Base-by-base conservation (phyloP, 2,797 vertebrate genomes). In the Danionella dracula region DNA sequence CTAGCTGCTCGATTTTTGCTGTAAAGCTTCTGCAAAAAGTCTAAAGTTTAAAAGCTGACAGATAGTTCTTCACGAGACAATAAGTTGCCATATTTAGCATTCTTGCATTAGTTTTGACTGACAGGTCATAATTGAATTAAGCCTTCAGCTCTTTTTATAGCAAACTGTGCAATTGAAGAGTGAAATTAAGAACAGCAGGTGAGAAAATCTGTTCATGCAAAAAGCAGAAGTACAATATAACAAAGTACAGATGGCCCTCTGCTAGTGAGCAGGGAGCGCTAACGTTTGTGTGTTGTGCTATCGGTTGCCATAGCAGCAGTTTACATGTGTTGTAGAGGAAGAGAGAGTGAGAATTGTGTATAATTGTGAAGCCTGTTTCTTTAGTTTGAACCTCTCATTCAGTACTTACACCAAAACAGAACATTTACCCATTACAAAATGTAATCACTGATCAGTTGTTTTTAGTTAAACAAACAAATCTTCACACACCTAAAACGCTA, bases 261-360 rank as follows among this genome's bases (percentile, higher is more conserved):
- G 51, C 15, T 11, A 44, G 17, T 37, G 31, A 31, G 20, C 11
- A 65, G 44, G 15, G 45, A 55, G 17, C 17, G 10, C 19, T 37
- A 4, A 3, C 8, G 31, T 20, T 55, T 46, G 13, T 35, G 15
- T 46, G 15, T 54, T 38, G 31, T 19, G 42, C 41, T 66, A 41
- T 56, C 19, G 29, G 50, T 56, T 56, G 15, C 42, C 37, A 66
- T 66, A 50, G 63, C 38, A 46, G 11, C 5, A 4, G 42, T 46
- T 23, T 31, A 50, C 31, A 46, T 55, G 19, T 55, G 20, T 55
- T 15, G 11, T 20, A 45, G 7, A 17, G 40, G 11, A 27, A 57
- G 21, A 45, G 41, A 4, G 10, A 42, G 12, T 53, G 19, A 44
- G n/a, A 35, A 29, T 55, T 65, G 11, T 65, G 50, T 35, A 13